Conservation (phyloP, 2,113 vertebrate species). For the Trachemys scripta region DNA sequence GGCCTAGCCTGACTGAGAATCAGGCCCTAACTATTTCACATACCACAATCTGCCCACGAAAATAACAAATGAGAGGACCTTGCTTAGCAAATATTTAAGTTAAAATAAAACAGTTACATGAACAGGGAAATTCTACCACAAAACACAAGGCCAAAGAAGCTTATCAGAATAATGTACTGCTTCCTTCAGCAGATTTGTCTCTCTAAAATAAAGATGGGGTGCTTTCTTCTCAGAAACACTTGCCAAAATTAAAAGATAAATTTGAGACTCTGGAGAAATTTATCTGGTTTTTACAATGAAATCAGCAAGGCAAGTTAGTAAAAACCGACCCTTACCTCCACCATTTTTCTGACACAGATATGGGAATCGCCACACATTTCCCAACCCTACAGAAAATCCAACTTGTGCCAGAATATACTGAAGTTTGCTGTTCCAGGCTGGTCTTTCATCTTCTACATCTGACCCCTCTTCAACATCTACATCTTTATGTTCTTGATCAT, state of each 20-base stretch:
- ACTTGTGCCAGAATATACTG: constrained; percentile 99
- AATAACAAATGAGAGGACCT: rapidly evolving
- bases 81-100: background rate
- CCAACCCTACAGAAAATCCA: constrained; percentile 97
- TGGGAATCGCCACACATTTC: constrained; percentile 98
- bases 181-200: background rate
- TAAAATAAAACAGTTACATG: background rate
- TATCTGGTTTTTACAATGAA: background rate
- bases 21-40: background rate
- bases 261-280: background rate
- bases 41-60: background rate
- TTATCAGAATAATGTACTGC: background rate
- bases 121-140: background rate
- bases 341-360: constrained; percentile 99
- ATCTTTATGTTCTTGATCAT: constrained; percentile 87
- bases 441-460: constrained; percentile 90
- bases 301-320: background rate
- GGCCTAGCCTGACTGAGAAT: background rate
- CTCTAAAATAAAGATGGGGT: background rate
- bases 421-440: constrained; percentile 96
- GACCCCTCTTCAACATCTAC: constrained; percentile 86
- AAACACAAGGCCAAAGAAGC: background rate
- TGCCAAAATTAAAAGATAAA: constrained; percentile 3
- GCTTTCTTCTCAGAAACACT: background rate
- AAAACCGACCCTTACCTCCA: constrained; percentile 88